Evolutionary conservation across 2,797 vertebrate species (phyloP).

Genomic region (Clarias platycephalus): DNA sequence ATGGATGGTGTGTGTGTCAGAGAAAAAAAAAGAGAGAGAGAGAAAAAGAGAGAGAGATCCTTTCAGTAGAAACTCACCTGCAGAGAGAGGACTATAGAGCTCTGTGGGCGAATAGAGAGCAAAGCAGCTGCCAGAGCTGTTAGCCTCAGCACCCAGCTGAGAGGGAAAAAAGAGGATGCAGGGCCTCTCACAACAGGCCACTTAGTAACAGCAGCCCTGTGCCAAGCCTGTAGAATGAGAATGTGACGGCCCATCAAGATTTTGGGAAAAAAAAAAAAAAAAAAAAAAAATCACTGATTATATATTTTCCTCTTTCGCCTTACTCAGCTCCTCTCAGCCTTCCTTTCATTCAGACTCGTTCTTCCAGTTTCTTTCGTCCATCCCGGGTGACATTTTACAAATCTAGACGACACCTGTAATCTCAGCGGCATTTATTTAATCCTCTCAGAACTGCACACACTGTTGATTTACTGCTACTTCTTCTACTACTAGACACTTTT

Average conservation of each 20-base stretch:
- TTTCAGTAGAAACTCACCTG: slow-evolving; percentile 80
- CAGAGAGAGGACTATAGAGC: slow-evolving; percentile 77
- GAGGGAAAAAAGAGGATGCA: slow-evolving; percentile 78
- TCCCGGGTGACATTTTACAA: background rate
- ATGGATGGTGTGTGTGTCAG: slow-evolving; percentile 1
- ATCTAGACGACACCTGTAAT: slow-evolving; percentile 19
- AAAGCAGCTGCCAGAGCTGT: slow-evolving; percentile 87
- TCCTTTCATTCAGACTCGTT: slow-evolving; percentile 61
- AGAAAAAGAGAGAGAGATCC: slow-evolving; percentile 45
- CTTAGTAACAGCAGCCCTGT: slow-evolving; percentile 74
- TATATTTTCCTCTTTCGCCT: slow-evolving; percentile 47
- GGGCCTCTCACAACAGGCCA: slow-evolving; percentile 76
- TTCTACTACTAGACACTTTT: background rate
- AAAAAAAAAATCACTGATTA: slow-evolving; percentile 69
- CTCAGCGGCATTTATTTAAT: background rate
- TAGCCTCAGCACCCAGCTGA: slow-evolving; percentile 80
- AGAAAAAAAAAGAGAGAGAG: slow-evolving; percentile 32
- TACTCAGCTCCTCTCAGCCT: slow-evolving; percentile 17
- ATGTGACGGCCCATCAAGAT: slow-evolving; percentile 74
- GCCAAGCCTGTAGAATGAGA: slow-evolving; percentile 77
- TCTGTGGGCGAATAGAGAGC: slow-evolving; percentile 72
- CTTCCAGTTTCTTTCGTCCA: slow-evolving; percentile 28
- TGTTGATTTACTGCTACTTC: background rate
- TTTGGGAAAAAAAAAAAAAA: slow-evolving; percentile 66
- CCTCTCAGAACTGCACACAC: background rate